These are phyloP conservation scores for Carcharodon carcharias DNA, from an alignment of 2,797 vertebrate species.

Conservation along the genomic window DNA sequence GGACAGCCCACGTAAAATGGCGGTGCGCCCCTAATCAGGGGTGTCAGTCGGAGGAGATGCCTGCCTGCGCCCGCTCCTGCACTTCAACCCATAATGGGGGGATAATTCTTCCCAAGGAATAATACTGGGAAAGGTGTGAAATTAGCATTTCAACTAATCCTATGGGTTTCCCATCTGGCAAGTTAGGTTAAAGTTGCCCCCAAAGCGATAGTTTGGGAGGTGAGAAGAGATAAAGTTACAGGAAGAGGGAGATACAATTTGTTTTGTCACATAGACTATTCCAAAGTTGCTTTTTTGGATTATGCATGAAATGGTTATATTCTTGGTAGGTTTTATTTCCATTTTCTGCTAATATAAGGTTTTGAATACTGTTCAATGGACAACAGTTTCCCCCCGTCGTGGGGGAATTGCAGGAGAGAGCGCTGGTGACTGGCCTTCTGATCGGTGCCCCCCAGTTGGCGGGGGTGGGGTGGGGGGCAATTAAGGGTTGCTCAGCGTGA, in stretches of 20 bases:
- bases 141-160: background rate
- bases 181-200: background rate
- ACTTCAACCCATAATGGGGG: too few relatives aligned
- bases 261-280: background rate
- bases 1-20: too few relatives aligned
- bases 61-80: too few relatives aligned
- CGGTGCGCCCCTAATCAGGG: too few relatives aligned
- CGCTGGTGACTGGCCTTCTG: too few relatives aligned
- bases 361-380: background rate
- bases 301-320: background rate
- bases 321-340: background rate
- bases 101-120: background rate
- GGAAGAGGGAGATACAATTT: background rate
- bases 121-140: background rate
- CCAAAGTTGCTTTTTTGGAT: background rate
- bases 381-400: too few relatives aligned
- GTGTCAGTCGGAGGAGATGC: too few relatives aligned
- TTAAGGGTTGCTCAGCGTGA: too few relatives aligned
- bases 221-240: background rate
- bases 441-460: too few relatives aligned
- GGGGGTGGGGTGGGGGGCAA: too few relatives aligned
- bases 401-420: too few relatives aligned
- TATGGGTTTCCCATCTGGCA: background rate
- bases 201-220: background rate
- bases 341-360: background rate